Evolutionary conservation across 2,888 invertebrate species (phyloP).

Genomic region (Zygothrica quintamaculata): DNA sequence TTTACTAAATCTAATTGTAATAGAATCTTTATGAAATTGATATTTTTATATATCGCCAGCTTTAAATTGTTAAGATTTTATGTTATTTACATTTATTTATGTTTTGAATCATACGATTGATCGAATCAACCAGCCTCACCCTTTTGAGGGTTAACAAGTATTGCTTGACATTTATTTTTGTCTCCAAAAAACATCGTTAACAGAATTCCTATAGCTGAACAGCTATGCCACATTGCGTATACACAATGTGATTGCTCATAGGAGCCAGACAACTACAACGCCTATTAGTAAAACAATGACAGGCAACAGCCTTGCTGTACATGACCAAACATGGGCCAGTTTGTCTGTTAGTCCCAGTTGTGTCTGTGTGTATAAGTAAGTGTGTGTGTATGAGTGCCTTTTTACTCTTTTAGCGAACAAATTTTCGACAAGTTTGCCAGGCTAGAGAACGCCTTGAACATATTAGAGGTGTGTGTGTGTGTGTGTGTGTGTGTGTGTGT

Average conservation of each 20-base stretch:
- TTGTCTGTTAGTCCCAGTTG: conserved; percentile 46
- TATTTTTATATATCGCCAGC: too few species aligned
- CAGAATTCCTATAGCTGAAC: neutral
- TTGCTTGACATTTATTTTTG: neutral
- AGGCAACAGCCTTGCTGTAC: conserved; percentile 73
- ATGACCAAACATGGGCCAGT: conserved; percentile 72
- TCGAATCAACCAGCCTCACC: too few species aligned
- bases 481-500: conserved; percentile 41
- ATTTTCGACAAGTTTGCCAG: conserved; percentile 75
- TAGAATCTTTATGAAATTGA: too few species aligned
- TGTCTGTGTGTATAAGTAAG: conserved; percentile 5
- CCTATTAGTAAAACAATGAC: conserved; percentile 78
- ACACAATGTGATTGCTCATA: conserved; percentile 52
- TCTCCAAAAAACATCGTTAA: neutral
- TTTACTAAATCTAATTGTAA: too few species aligned
- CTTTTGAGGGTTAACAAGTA: too few species aligned
- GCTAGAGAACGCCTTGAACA: conserved; percentile 55
- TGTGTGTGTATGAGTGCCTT: conserved; percentile 25
- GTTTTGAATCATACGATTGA: too few species aligned
- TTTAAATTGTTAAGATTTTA: too few species aligned
- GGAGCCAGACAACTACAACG: conserved; percentile 67
- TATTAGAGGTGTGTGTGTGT: conserved; percentile 41
- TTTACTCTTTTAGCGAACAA: conserved; percentile 54
- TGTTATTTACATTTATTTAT: too few species aligned
- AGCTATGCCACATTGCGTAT: conserved; percentile 52